Base-by-base conservation (phyloP, 2,888 invertebrate genomes). In the Ligdia adustata region DNA sequence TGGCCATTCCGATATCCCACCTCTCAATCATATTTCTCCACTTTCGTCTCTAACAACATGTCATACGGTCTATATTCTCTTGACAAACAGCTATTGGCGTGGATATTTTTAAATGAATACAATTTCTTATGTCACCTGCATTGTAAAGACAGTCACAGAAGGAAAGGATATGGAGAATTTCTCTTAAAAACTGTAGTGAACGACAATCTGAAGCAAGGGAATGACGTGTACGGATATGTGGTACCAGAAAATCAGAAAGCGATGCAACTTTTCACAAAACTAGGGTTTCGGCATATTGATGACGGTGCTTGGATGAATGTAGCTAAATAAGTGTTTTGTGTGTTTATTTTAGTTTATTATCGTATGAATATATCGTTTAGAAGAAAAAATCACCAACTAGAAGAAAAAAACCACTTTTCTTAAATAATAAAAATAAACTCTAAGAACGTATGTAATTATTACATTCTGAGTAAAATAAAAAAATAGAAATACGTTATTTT, bases 21-120 rank as follows among this genome's bases (percentile, higher is more conserved):
- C 18, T 62, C 63, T 2, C 24, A 48, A 11, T 13, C 11, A 1
- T 64, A 61, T 40, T 64, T 63, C 33, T 29, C 55, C n/a, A 54
- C 46, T 34, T 40, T 67, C 34, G 48, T 44, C 3, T 51, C 57
- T 37, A 57, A 56, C 12, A 52, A 52, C 9, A 47, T 60, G 7
- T 64, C 59, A 28, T 56, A 59, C 44, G 67, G 58, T 7, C 35
- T 69, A 26, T 69, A 63, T 56, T 64, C 59, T 2, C 39, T 34
- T 32, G 50, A 48, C n/a, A 51, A 53, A 15, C 43, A 57, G 13
- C 42, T 69, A 9, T 9, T 64, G 9, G 62, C 68, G 4, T 69
- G 70, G 69, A 34, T 66, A 1, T 69, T 66, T 31, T 33, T 69
- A 18, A 69, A 67, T 39, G 67, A 71, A 34, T 62, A 55, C 32